Evolutionary conservation across 2,113 vertebrate genomes (phyloP).

Genomic region (Nothocercus nigrocapillus): DNA sequence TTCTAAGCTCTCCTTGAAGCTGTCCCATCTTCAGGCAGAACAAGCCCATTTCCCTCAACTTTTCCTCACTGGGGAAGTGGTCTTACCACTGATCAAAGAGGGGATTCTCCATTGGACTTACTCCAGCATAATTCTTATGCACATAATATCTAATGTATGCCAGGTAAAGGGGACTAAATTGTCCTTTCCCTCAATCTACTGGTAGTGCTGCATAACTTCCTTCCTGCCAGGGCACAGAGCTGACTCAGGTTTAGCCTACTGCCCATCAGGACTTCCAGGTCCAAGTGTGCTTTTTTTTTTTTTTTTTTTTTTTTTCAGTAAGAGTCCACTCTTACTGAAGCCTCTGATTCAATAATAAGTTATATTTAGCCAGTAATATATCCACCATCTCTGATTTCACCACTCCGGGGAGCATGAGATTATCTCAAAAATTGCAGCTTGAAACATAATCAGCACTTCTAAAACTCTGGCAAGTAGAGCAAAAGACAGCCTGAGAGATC

Average conservation of each 20-base stretch:
- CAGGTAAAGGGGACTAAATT: background rate
- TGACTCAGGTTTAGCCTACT: background rate
- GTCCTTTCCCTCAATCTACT: background rate
- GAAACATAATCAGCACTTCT: background rate
- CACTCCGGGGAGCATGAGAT: background rate
- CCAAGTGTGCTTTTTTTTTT: background rate
- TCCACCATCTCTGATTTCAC: background rate
- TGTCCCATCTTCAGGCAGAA: background rate
- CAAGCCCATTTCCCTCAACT: background rate
- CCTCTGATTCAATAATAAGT: background rate
- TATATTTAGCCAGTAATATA: background rate
- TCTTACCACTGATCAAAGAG: background rate
- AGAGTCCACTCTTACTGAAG: background rate
- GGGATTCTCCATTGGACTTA: background rate
- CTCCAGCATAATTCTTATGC: background rate
- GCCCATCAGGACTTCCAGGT: background rate
- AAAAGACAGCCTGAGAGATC: background rate
- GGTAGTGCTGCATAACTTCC: background rate
- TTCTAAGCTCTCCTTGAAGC: background rate
- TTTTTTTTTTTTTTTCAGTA: background rate
- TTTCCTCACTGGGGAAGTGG: background rate
- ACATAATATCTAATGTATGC: fast-evolving
- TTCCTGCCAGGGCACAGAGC: background rate
- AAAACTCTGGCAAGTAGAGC: background rate
- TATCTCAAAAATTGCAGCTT: background rate